A percentile compares a stretch with the other conserved stretches of the same genome.
Conservation (phyloP, 2,113 vertebrate genomes). For the Brachirus orientalis region DNA sequence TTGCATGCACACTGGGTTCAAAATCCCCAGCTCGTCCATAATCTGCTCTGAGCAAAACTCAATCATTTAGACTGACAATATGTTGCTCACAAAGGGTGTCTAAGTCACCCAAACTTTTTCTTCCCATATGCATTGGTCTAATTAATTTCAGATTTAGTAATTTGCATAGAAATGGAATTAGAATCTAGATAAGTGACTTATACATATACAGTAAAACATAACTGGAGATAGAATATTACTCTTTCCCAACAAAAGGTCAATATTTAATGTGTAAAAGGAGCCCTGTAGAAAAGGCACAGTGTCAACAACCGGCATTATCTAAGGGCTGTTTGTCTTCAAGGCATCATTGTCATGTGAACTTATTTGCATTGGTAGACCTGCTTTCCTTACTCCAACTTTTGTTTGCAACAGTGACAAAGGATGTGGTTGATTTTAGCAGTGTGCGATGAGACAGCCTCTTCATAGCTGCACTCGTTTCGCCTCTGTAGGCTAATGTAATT, state of each 20-base stretch:
- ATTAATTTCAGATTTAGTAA: slow-evolving; percentile 4
- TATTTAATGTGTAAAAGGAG: not conserved
- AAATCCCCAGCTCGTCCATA: slow-evolving; percentile 28
- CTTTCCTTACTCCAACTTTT: slow-evolving; percentile 39
- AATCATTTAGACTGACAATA: slow-evolving; percentile 40
- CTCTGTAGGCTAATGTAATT: slow-evolving; percentile 53
- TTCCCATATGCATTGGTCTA: slow-evolving; percentile 22
- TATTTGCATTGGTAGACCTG: slow-evolving; percentile 42
- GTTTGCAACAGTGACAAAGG: slow-evolving; percentile 55
- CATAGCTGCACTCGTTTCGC: slow-evolving; percentile 40
- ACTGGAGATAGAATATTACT: not conserved
- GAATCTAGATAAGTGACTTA: no score
- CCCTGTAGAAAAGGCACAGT: not conserved
- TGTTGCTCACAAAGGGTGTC: slow-evolving; percentile 31
- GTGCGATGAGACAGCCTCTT: slow-evolving; percentile 18
- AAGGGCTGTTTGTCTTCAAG: slow-evolving; percentile 29
- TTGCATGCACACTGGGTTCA: slow-evolving; percentile 4
- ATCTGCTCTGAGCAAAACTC: slow-evolving; percentile 37
- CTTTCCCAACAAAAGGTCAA: not conserved
- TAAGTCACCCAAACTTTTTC: not conserved
- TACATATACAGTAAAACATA: not conserved
- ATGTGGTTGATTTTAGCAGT: slow-evolving; percentile 68
- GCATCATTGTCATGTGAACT: slow-evolving; percentile 19
- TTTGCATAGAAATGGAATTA: not conserved
- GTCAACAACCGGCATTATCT: slow-evolving; percentile 5